Evolutionary conservation across 2,888 invertebrate species (phyloP).

Genomic region (Caenorhabditis sp.): DNA sequence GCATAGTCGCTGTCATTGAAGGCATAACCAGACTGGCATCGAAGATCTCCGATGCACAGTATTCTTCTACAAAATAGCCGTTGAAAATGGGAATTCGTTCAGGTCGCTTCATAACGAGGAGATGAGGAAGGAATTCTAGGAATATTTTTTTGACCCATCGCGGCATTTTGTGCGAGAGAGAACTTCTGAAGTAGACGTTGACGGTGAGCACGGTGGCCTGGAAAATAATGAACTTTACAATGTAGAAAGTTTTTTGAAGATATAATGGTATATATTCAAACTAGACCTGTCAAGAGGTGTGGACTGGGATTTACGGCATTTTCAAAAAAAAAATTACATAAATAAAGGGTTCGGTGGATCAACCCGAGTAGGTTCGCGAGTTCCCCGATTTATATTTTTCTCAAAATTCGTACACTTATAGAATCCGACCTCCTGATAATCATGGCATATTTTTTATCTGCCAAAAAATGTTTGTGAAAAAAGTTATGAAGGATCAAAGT

Average conservation of each 20-base stretch:
- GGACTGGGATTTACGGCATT: too few species aligned
- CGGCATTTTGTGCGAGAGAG: conserved; percentile 98
- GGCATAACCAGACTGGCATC: conserved; percentile 68
- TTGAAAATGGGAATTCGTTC: conserved; percentile 73
- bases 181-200: conserved; percentile 96
- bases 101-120: conserved; percentile 89
- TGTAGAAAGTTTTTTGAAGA: too few species aligned
- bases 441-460: too few species aligned
- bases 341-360: too few species aligned
- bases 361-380: too few species aligned
- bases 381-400: too few species aligned
- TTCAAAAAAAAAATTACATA: too few species aligned
- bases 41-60: conserved; percentile 67
- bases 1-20: conserved; percentile 68
- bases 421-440: too few species aligned
- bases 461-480: too few species aligned
- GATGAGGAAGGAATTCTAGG: conserved; percentile 80
- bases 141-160: conserved; percentile 90
- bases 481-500: too few species aligned
- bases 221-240: conserved; percentile 4
- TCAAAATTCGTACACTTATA: too few species aligned
- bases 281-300: background rate
- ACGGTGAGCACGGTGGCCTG: conserved; percentile 59
- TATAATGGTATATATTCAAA: background rate
- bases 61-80: conserved; percentile 67